Percentiles rank a stretch among this genome's conserved stretches.
Evolutionary conservation across 2,113 vertebrate species (phyloP).

Genomic region (Heterochromis multidens): DNA sequence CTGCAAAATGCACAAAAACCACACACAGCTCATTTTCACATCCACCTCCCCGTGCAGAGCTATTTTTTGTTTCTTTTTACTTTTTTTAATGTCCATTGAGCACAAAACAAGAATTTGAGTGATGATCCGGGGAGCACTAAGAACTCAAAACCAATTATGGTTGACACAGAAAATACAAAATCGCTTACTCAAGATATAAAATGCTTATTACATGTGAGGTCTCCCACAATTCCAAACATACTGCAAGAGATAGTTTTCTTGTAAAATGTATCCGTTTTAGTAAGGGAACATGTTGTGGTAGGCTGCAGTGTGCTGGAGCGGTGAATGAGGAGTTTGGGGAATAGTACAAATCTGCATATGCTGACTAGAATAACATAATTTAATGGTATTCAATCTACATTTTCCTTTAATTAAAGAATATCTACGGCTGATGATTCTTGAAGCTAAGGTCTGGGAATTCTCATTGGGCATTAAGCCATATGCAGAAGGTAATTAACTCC

Average conservation of each 20-base stretch:
- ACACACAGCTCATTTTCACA: background rate
- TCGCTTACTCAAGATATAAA: background rate
- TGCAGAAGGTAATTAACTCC: slow-evolving; percentile 45
- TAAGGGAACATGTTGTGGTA: background rate
- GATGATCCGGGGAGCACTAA: background rate
- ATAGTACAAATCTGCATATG: slow-evolving; percentile 25
- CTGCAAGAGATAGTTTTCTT: background rate
- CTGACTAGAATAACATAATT: slow-evolving; percentile 14
- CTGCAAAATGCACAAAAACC: background rate
- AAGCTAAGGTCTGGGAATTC: slow-evolving; percentile 34
- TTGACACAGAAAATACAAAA: background rate
- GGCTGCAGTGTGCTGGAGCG: background rate
- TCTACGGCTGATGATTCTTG: slow-evolving; percentile 20
- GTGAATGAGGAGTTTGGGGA: background rate
- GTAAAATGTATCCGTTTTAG: background rate
- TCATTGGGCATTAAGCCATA: slow-evolving; percentile 4
- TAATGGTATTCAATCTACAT: slow-evolving; percentile 23
- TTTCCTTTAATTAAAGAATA: slow-evolving; percentile 49
- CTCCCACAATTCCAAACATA: background rate
- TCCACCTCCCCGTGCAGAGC: background rate
- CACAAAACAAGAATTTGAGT: background rate
- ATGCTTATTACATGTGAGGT: background rate
- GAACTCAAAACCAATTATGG: background rate
- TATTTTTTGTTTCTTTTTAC: background rate
- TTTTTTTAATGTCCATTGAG: background rate